Evolutionary conservation across 2,113 vertebrate genomes (phyloP).

Genomic region (Stegastes partitus): DNA sequence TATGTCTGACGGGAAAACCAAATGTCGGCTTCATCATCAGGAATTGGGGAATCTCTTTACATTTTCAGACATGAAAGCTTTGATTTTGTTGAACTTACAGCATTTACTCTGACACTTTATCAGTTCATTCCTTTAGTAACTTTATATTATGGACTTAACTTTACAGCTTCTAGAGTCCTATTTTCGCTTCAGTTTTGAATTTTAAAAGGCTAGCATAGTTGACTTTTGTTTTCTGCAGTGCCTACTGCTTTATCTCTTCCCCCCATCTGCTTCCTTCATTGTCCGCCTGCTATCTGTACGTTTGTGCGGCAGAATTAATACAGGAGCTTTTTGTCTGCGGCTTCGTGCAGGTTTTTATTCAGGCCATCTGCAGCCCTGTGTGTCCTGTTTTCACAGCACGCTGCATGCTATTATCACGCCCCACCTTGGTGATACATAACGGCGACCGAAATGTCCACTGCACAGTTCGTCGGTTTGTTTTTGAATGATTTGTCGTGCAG

Average conservation of each 20-base stretch:
- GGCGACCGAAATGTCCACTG: slow-evolving; percentile 13
- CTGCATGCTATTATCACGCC: slow-evolving; percentile 24
- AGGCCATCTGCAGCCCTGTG: slow-evolving; percentile 55
- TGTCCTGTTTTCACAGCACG: slow-evolving; percentile 49
- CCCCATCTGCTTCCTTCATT: slow-evolving; percentile 17
- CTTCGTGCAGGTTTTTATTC: slow-evolving; percentile 9
- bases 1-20: neutral
- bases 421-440: slow-evolving; percentile 47
- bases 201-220: neutral
- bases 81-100: neutral
- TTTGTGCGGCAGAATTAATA: slow-evolving; percentile 33
- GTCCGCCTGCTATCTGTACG: slow-evolving; percentile 38
- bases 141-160: too few relatives aligned
- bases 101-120: too few relatives aligned
- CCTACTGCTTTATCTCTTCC: slow-evolving; percentile 9
- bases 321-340: slow-evolving; percentile 51
- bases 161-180: too few relatives aligned
- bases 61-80: neutral
- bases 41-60: neutral
- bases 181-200: neutral
- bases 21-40: neutral
- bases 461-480: slow-evolving; percentile 8
- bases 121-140: too few relatives aligned
- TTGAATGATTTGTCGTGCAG: neutral
- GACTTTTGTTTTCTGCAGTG: neutral